Percentiles rank a stretch among this genome's conserved stretches.
phyloP scores from a whole-genome alignment of 1,140 invertebrate genomes.

The Cephus cinctus region DNA sequence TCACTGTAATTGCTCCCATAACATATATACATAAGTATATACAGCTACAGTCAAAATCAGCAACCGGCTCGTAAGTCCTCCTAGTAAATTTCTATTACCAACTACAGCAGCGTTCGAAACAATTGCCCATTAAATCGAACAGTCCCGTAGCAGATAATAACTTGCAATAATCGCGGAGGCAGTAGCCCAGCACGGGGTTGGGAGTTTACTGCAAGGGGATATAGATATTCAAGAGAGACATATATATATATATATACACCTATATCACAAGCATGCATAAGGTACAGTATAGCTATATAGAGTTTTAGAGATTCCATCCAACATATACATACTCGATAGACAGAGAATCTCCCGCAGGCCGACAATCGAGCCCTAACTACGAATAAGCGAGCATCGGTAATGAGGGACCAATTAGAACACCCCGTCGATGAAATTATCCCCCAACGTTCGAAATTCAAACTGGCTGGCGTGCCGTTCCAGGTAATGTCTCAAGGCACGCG shows the following conservation, averaged over 20 bases:
- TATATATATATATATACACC: too few relatives aligned
- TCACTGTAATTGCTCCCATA: too few relatives aligned
- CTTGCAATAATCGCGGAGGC: constrained; percentile 43
- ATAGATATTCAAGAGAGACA: too few relatives aligned
- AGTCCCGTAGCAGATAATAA: constrained; percentile 53
- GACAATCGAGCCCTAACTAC: too few relatives aligned
- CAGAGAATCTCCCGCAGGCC: too few relatives aligned
- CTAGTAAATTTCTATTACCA: constrained; percentile 55
- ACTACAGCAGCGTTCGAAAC: constrained; percentile 41
- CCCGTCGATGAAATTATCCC: constrained; percentile 53
- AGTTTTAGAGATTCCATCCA: background rate
- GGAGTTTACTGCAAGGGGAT: too few relatives aligned
- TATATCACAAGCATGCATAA: background rate
- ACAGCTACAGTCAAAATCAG: too few relatives aligned
- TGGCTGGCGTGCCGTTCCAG: constrained; percentile 40
- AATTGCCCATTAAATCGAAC: constrained; percentile 54
- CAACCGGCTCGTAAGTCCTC: too few relatives aligned
- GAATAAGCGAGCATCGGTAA: constrained; percentile 56
- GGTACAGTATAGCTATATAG: background rate
- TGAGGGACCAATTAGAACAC: constrained; percentile 56
- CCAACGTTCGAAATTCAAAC: constrained; percentile 53
- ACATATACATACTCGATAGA: background rate
- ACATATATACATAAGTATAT: too few relatives aligned
- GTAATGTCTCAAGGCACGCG: constrained; percentile 50
- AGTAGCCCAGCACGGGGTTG: background rate